Conservation (phyloP, 1,140 invertebrate genomes). For the Armadillidium nasatum region DNA sequence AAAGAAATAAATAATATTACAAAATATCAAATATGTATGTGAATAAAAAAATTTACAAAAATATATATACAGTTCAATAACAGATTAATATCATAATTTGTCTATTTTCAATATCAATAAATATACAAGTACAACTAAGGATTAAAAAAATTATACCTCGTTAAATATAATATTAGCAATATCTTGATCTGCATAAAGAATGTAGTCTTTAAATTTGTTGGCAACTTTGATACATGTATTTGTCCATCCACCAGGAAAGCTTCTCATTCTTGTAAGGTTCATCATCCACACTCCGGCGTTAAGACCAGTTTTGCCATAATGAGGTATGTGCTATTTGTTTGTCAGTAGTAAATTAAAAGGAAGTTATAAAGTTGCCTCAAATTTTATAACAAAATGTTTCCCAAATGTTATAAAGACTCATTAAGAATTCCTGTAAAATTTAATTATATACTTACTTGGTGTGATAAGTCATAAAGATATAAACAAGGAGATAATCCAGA, state of each 20-base stretch:
- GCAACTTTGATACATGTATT: slow-evolving; percentile 30
- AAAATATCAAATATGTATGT: too few relatives aligned
- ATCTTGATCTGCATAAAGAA: slow-evolving; percentile 39
- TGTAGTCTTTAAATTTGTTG: slow-evolving; percentile 28
- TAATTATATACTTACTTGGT: not conserved
- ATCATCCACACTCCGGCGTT: slow-evolving; percentile 40
- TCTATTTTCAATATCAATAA: too few relatives aligned
- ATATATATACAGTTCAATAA: not conserved
- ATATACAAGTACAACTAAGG: not conserved
- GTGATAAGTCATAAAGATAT: slow-evolving; percentile 30
- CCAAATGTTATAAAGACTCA: slow-evolving; percentile 9
- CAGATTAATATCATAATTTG: too few relatives aligned
- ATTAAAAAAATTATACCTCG: slow-evolving; percentile 18
- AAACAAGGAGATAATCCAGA: slow-evolving; percentile 39
- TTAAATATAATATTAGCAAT: slow-evolving; percentile 40
- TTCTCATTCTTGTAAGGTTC: slow-evolving; percentile 38
- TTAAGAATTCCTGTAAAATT: not conserved
- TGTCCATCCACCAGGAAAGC: slow-evolving; percentile 35
- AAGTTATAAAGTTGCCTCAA: not conserved
- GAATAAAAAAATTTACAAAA: too few relatives aligned
- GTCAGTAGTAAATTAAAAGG: not conserved
- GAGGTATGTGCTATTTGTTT: slow-evolving; percentile 24
- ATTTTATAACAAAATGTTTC: slow-evolving; percentile 10
- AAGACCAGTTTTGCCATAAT: slow-evolving; percentile 35
- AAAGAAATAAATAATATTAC: too few relatives aligned